Percentiles rank a stretch among this genome's conserved stretches.
phyloP scores from a whole-genome alignment of 2,797 vertebrate species.

The Anabacerthia variegaticeps region DNA sequence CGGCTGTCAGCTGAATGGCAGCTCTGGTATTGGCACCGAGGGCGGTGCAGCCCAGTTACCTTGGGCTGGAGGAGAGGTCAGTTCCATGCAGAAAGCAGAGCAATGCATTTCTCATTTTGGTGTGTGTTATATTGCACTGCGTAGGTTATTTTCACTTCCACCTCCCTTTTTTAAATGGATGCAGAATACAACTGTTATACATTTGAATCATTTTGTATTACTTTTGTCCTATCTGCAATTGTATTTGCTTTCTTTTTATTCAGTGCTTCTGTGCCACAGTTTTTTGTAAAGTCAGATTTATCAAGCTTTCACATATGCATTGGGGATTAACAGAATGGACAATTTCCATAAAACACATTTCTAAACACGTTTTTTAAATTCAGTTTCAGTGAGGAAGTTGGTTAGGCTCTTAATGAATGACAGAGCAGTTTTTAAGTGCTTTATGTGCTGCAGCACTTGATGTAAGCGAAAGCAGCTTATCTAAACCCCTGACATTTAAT shows the following conservation, averaged over 20 bases:
- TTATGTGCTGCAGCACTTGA: not conserved
- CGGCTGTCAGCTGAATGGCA: not conserved
- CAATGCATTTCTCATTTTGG: not conserved
- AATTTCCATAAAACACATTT: slow-evolving; percentile 3
- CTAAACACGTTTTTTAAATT: not conserved
- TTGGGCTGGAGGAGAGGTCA: not conserved
- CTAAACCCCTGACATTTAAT: slow-evolving; percentile 20
- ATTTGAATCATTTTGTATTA: not conserved
- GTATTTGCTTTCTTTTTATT: not conserved
- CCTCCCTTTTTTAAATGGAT: not conserved
- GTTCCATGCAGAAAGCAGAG: not conserved
- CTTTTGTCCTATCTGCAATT: not conserved
- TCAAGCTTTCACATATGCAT: not conserved
- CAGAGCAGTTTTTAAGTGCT: slow-evolving; percentile 47
- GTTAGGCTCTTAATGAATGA: slow-evolving; percentile 14
- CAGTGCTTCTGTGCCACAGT: not conserved
- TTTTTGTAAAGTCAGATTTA: slow-evolving; percentile 16
- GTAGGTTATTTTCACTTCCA: not conserved
- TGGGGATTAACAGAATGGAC: not conserved
- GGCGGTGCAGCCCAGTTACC: not conserved
- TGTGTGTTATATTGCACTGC: not conserved
- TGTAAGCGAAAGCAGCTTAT: slow-evolving; percentile 20
- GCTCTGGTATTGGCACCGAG: not conserved
- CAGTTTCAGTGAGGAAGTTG: slow-evolving; percentile 28
- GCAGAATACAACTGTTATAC: not conserved